phyloP scores from a whole-genome alignment of 2,888 invertebrate species.

The Bellardia pandia region DNA sequence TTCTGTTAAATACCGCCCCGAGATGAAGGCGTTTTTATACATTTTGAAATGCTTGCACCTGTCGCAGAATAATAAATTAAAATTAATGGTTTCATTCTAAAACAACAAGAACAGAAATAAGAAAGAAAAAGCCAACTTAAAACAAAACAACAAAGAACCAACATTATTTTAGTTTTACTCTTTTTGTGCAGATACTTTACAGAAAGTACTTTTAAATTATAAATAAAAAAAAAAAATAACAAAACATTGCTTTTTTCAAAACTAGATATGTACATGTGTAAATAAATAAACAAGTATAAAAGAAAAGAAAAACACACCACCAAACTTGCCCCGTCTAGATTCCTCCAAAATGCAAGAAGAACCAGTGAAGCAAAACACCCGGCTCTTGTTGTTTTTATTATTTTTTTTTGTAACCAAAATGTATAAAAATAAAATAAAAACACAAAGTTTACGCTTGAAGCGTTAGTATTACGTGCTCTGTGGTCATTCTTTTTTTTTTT shows the following conservation, averaged over 20 bases:
- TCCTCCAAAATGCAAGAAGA: slow-evolving; percentile 39
- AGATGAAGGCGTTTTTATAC: slow-evolving; percentile 53
- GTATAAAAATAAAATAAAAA: slow-evolving; percentile 36
- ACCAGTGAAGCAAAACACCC: slow-evolving; percentile 69
- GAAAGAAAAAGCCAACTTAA: slow-evolving; percentile 11
- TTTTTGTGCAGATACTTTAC: slow-evolving; percentile 2
- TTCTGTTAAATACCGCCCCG: slow-evolving; percentile 10
- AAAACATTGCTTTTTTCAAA: neutral
- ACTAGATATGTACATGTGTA: slow-evolving; percentile 33
- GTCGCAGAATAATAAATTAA: slow-evolving; percentile 59
- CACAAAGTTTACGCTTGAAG: slow-evolving; percentile 70
- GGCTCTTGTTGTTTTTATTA: slow-evolving; percentile 44
- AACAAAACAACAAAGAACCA: slow-evolving; percentile 10
- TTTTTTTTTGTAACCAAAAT: slow-evolving; percentile 27
- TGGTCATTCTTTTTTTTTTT: slow-evolving; percentile 58
- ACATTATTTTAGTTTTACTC: slow-evolving; percentile 7
- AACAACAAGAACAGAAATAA: slow-evolving; percentile 19
- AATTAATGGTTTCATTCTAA: slow-evolving; percentile 61
- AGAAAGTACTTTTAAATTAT: neutral
- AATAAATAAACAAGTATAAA: slow-evolving; percentile 25
- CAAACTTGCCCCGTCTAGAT: slow-evolving; percentile 21
- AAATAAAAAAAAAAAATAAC: slow-evolving; percentile 1
- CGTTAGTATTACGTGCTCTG: slow-evolving; percentile 69
- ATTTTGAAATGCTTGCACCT: slow-evolving; percentile 62
- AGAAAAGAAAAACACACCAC: slow-evolving; percentile 45